Percentiles rank a stretch among this genome's conserved stretches.
These are phyloP conservation scores for Trochalopteron elliotii DNA, from an alignment of 2,113 vertebrate genomes.

Conservation along the genomic window DNA sequence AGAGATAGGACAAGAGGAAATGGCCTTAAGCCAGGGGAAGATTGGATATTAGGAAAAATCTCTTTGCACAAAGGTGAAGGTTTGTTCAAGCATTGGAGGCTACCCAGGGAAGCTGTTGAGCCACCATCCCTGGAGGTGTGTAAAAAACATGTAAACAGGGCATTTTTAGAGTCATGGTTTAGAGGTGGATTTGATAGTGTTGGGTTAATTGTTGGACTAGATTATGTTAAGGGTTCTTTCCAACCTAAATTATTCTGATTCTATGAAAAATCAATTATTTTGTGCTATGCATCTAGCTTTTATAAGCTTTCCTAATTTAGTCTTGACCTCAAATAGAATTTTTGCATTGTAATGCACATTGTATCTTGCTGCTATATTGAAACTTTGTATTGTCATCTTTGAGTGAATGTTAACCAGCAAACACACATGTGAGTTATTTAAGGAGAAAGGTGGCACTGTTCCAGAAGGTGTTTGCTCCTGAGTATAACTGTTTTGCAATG, in stretches of 20 bases:
- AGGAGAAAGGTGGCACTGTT: background rate
- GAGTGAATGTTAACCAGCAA: background rate
- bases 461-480: background rate
- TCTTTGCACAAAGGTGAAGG: background rate
- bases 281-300: background rate
- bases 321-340: background rate
- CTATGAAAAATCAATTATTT: background rate
- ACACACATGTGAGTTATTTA: background rate
- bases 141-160: fast-evolving
- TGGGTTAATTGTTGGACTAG: background rate
- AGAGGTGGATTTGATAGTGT: background rate
- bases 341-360: background rate
- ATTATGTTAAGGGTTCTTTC: background rate
- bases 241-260: background rate
- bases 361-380: background rate
- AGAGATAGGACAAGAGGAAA: background rate
- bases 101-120: background rate
- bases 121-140: background rate
- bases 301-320: background rate
- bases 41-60: background rate
- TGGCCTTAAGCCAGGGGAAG: background rate
- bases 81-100: background rate
- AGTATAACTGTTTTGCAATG: background rate
- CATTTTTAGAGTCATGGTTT: background rate
- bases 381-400: background rate